phyloP scores from a whole-genome alignment of 2,113 vertebrate genomes.

The Sardina pilchardus region DNA sequence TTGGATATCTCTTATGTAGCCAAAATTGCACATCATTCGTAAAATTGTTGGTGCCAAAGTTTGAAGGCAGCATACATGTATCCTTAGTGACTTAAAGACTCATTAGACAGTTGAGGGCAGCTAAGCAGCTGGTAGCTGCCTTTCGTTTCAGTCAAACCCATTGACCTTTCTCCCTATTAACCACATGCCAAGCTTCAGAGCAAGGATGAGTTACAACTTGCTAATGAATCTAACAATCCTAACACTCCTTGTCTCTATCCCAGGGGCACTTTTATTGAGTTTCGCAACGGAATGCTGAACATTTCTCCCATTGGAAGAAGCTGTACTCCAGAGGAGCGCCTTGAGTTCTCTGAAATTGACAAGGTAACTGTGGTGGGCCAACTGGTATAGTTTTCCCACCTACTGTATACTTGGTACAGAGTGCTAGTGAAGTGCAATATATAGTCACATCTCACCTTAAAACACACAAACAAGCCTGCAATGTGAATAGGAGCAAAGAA shows the following conservation, averaged over 20 bases:
- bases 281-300: slow-evolving; percentile 95
- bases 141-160: too few relatives aligned
- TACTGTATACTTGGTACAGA: background rate
- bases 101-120: too few relatives aligned
- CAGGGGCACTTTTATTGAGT: slow-evolving; percentile 98
- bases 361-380: slow-evolving; percentile 73
- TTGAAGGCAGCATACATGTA: too few relatives aligned
- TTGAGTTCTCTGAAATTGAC: slow-evolving; percentile 94
- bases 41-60: too few relatives aligned
- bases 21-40: slow-evolving; percentile 18
- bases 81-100: too few relatives aligned
- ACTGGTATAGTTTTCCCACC: background rate
- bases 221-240: background rate
- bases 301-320: slow-evolving; percentile 95
- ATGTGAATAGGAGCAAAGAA: background rate
- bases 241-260: background rate
- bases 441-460: background rate
- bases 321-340: slow-evolving; percentile 87
- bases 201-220: background rate
- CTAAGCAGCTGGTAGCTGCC: too few relatives aligned
- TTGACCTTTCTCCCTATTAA: background rate
- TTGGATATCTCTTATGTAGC: slow-evolving; percentile 46
- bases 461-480: background rate
- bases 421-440: background rate
- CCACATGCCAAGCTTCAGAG: background rate